Base-by-base conservation (phyloP, 2,113 vertebrate genomes). In the Mormoops blainvillei region DNA sequence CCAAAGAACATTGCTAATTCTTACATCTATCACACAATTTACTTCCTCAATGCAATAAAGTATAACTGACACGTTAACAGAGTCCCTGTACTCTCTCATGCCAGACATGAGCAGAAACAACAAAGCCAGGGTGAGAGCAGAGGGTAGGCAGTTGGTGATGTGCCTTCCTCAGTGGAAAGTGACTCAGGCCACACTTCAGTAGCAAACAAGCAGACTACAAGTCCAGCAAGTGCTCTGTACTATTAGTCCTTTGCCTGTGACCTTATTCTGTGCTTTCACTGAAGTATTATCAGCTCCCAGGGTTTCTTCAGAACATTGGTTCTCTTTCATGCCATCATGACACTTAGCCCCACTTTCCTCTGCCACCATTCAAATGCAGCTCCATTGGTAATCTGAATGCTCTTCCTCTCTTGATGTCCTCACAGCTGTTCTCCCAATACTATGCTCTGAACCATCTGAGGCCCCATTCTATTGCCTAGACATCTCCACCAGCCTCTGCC, bases 1-100 rank as follows among this genome's bases (percentile, higher is more conserved):
- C 18, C 45, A 96, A 95, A 71, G 28, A 65, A 48, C 7, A 50
- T 36, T 14, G 19, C 50, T 36, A 58, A 87, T 83, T 82, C 54
- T 43, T 45, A 63, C 28, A 54, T 2, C 8, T 16, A 14, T 50
- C 56, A 33, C 33, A 70, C 1, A 12, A 3, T 73, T 71, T 61
- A 61, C 63, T 73, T 91, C 61, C 71, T 71, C 19, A 24, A 2
- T 10, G 38, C 2, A 14, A 13, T 20, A 6, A 73, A 45, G 31
- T 15, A 9, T 41, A 41, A 26, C 5, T 28, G 28, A 50, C 45
- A 22, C 18, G 45, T 1, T 0, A 7, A 11, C 13, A 36, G 1
- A 6, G 22, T 31, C 26, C 73, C 58, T n/a, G 33, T 19, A 15
- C 4, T 3, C 24, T 61, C 58, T 61, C 26, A 14, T 4, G 20